Conservation (phyloP, 2,888 invertebrate species). For the Conistra vaccinii region DNA sequence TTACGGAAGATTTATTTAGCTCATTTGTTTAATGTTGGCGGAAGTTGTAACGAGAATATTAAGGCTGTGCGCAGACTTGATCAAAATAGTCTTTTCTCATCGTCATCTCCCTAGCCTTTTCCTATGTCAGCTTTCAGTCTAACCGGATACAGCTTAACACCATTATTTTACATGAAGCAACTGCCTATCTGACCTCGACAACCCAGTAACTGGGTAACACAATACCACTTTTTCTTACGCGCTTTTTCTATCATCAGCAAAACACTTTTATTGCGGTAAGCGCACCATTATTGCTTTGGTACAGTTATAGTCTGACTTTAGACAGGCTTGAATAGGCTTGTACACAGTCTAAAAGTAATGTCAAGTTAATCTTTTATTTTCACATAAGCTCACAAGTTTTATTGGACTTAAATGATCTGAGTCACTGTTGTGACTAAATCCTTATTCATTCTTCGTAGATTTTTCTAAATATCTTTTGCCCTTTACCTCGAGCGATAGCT, state of each 20-base stretch:
- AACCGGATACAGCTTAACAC: not conserved
- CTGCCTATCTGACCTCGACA: not conserved
- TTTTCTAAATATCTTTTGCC: not conserved
- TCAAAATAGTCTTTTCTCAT: not conserved
- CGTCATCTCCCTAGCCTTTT: not conserved
- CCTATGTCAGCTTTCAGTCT: not conserved
- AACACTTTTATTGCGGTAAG: not conserved
- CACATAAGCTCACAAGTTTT: not conserved
- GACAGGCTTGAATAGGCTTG: not conserved
- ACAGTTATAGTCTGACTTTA: not conserved
- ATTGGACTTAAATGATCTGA: not conserved
- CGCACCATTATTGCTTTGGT: not conserved
- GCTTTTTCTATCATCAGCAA: not conserved
- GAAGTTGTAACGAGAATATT: conserved; percentile 20
- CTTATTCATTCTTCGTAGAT: not conserved
- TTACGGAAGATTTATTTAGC: conserved; percentile 44
- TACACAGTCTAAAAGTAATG: no score
- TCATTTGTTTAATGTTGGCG: conserved; percentile 36
- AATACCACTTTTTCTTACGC: no score
- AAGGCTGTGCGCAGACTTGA: not conserved
- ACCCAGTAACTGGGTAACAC: not conserved
- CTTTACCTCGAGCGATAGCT: not conserved
- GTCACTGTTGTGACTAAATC: not conserved
- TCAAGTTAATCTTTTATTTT: not conserved
- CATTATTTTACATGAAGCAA: not conserved